Evolutionary conservation across 2,797 vertebrate genomes (phyloP).

Genomic region (Kryptopterus vitreolus): DNA sequence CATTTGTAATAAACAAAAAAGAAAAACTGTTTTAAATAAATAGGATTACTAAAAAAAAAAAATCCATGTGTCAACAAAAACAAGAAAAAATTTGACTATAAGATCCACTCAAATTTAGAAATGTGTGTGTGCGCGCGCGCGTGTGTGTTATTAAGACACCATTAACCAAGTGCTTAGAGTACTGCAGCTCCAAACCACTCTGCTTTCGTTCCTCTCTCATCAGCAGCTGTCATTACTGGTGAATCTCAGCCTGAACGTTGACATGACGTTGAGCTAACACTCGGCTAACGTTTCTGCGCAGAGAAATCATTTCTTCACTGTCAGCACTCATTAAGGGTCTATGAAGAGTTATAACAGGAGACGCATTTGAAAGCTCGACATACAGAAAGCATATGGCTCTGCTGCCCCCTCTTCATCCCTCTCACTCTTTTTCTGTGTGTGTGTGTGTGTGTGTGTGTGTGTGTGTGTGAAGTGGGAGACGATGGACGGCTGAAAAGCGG

Average conservation of each 20-base stretch:
- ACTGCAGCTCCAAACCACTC: slow-evolving; percentile 17
- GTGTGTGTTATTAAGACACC: not conserved
- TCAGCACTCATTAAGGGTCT: slow-evolving; percentile 48
- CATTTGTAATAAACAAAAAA: not conserved
- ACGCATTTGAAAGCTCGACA: slow-evolving; percentile 20
- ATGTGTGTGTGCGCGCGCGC: not conserved
- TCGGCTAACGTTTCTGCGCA: slow-evolving; percentile 35
- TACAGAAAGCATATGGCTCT: slow-evolving; percentile 24
- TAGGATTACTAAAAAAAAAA: not conserved
- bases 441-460: not conserved
- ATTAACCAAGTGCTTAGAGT: slow-evolving; percentile 16
- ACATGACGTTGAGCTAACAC: slow-evolving; percentile 25
- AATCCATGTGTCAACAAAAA: not conserved
- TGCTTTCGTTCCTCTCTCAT: slow-evolving; percentile 38
- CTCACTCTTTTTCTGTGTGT: slow-evolving; percentile 16
- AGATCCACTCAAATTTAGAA: not conserved
- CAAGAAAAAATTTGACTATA: not conserved
- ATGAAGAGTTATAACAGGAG: slow-evolving; percentile 34
- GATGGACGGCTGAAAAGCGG: slow-evolving; percentile 45
- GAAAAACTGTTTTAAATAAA: not conserved
- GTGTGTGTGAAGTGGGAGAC: slow-evolving; percentile 41
- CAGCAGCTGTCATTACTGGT: slow-evolving; percentile 32
- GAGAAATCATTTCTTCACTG: slow-evolving; percentile 42
- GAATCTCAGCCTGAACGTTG: slow-evolving; percentile 23
- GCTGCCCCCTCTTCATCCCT: slow-evolving; percentile 3